Evolutionary conservation across 1,140 invertebrate genomes (phyloP), one percentile per base, ranked within the genome.

Genomic region (Psilanteris sp.): DNA sequence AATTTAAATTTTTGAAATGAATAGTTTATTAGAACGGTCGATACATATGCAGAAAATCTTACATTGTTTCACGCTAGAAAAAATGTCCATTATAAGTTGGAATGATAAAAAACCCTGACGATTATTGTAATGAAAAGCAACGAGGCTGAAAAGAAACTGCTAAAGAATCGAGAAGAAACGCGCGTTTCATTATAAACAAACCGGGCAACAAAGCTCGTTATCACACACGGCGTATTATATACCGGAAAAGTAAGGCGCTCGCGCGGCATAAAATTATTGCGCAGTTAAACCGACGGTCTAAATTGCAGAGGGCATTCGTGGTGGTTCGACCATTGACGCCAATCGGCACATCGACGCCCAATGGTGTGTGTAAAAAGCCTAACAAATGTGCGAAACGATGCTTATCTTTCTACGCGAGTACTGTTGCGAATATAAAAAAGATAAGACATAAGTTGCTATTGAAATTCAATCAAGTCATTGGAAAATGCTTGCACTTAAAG

Each of bases 191-290:
- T 52, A 77, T 54, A 74, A 67, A 43, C 70, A 50, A 54, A 22
- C 48, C 61, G 27, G 8, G 39, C 44, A 59, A 67, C 31, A 55
- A 37, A 41, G 34, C 46, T 74, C 61, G 62, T 74, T 67, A 68
- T 55, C 54, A 74, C 14, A 54, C 44, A 54, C 61, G 37, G 59
- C 43, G 54, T 26, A 64, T 73, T 73, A 73, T 73, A 66, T 57
- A 62, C 46, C 68, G 57, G 68, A 72, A 72, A 76, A 76, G 64
- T 75, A 73, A 71, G 67, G 61, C 76, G 62, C 57, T 43, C 59
- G 59, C 44, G 46, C 48, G 48, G 68, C 73, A 67, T 59, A 78
- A 77, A 71, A 77, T 82, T 82, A 82, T 73, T 80, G 78, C 80
- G 78, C 79, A 74, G 66, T 80, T 70, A 74, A 74, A 41, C 50